These are phyloP conservation scores for Cichladusa arquata DNA, from an alignment of 2,113 vertebrate genomes.

Conservation along the genomic window DNA sequence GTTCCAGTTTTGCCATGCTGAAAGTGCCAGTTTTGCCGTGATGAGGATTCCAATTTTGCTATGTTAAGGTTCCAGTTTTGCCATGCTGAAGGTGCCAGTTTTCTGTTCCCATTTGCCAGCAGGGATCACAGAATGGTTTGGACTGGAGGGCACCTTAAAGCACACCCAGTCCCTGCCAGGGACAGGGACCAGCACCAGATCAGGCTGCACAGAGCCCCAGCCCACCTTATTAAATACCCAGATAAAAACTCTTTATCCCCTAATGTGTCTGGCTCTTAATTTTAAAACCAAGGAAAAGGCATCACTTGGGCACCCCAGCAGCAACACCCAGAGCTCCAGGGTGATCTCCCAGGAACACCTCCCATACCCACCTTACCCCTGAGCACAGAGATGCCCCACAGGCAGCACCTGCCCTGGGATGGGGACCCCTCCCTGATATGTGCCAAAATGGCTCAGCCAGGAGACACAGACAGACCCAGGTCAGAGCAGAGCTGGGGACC, in stretches of 20 bases:
- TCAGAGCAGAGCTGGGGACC: neutral
- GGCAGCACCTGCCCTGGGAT: neutral
- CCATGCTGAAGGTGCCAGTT: neutral
- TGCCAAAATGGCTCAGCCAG: neutral
- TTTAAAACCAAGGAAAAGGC: no score
- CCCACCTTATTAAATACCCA: no score
- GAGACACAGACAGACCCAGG: neutral
- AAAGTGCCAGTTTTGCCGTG: no score
- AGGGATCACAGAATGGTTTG: neutral
- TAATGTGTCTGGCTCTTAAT: no score
- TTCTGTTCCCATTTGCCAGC: neutral
- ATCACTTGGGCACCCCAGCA: no score
- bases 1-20: no score
- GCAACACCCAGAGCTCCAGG: no score
- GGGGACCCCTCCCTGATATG: neutral
- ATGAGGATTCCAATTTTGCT: no score
- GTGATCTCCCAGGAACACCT: no score
- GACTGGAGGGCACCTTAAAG: neutral
- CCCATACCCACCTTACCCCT: accelerated
- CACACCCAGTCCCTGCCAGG: neutral
- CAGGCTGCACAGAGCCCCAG: neutral
- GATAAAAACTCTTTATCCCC: no score
- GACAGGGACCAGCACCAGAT: neutral
- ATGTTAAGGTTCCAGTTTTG: no score
- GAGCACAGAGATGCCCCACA: neutral